A percentile compares a stretch with the other conserved stretches of the same genome.
These are phyloP conservation scores for Malthinus seriepunctatus DNA, from an alignment of 2,888 invertebrate species.

Conservation along the genomic window DNA sequence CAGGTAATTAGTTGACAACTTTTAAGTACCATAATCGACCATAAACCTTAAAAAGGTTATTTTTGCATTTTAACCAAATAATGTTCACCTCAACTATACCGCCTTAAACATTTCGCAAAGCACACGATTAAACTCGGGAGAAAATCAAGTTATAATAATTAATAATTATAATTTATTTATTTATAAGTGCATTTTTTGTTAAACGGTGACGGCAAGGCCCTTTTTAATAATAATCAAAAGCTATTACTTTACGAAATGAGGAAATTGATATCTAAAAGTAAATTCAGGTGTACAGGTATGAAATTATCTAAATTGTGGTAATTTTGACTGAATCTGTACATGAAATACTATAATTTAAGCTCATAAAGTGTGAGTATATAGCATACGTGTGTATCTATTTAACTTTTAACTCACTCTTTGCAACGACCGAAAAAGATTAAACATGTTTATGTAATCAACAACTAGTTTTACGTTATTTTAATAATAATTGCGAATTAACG, in stretches of 20 bases:
- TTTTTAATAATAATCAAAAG: constrained; percentile 1
- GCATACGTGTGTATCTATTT: constrained; percentile 17
- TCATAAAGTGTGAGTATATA: constrained; percentile 14
- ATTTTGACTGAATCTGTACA: constrained; percentile 7
- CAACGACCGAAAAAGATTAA: background rate
- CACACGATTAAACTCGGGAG: too few species aligned
- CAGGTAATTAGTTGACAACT: too few species aligned
- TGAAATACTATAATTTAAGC: constrained; percentile 20
- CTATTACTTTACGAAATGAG: constrained; percentile 4
- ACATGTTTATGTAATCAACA: constrained; percentile 8
- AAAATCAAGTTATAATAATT: too few species aligned
- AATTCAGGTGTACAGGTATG: constrained; percentile 13
- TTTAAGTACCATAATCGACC: too few species aligned
- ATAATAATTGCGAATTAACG: background rate
- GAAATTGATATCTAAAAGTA: constrained; percentile 8
- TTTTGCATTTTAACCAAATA: too few species aligned
- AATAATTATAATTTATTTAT: too few species aligned
- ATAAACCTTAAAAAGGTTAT: too few species aligned
- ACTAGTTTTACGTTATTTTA: background rate
- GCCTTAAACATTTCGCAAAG: too few species aligned
- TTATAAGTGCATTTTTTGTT: too few species aligned
- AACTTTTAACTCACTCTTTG: constrained; percentile 2
- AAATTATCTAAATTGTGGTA: constrained; percentile 21
- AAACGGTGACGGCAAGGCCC: too few species aligned
- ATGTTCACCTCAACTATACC: too few species aligned